Evolutionary conservation across 2,797 vertebrate species (phyloP).

Genomic region (Momotus momota): DNA sequence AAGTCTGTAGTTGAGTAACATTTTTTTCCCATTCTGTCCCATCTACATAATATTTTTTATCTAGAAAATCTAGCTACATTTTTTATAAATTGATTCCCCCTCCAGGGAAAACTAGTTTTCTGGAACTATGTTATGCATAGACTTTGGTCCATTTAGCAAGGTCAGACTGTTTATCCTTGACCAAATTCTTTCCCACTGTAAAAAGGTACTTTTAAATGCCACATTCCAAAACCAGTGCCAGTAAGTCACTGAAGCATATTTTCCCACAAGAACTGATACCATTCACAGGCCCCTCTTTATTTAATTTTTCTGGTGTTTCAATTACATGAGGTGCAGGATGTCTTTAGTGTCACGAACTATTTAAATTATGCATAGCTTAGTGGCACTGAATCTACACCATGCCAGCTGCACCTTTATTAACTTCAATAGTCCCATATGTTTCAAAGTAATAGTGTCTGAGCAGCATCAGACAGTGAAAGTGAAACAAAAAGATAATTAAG

Average conservation of each 20-base stretch:
- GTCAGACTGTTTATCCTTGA: conserved; percentile 87
- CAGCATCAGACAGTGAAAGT: neutral
- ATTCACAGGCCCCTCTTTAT: conserved; percentile 69
- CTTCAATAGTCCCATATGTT: neutral
- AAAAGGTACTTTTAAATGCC: conserved; percentile 88
- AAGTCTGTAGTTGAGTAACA: neutral
- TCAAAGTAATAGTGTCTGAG: conserved; percentile 5
- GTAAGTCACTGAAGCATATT: conserved; percentile 86
- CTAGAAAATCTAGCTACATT: conserved; percentile 20
- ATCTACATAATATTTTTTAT: neutral
- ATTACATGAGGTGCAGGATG: conserved; percentile 60
- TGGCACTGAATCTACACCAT: neutral
- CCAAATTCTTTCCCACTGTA: conserved; percentile 88
- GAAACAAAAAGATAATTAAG: neutral
- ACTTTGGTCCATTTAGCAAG: conserved; percentile 85
- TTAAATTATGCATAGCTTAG: conserved; percentile 5
- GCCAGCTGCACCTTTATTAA: conserved; percentile 3
- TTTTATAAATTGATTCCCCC: conserved; percentile 11
- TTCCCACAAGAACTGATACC: conserved; percentile 86
- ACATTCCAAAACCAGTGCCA: conserved; percentile 86
- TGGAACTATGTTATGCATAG: conserved; percentile 75
- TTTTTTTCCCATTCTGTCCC: neutral
- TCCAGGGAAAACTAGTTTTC: conserved; percentile 74
- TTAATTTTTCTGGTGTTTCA: conserved; percentile 67
- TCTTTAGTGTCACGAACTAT: conserved; percentile 23